Conservation (phyloP, 2,888 invertebrate genomes). For the Dryococelus australis region DNA sequence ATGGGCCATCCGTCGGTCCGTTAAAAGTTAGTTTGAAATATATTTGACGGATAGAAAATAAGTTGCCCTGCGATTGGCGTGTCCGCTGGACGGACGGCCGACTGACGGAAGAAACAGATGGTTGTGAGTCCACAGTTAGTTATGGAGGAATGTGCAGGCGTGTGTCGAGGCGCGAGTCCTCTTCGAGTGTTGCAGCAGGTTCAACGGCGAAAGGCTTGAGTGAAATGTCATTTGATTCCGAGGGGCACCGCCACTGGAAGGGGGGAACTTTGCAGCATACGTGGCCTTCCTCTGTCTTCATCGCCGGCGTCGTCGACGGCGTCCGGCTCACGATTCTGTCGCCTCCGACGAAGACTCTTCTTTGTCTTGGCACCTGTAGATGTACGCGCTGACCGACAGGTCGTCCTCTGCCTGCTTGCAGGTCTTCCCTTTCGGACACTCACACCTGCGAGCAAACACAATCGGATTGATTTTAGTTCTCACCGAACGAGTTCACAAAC, state of each 20-base stretch:
- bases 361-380: slow-evolving; percentile 62
- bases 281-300: background rate
- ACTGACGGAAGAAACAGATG: no score
- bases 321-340: background rate
- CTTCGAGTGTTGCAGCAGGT: background rate
- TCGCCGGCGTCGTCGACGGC: background rate
- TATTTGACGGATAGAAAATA: no score
- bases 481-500: no score
- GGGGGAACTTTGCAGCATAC: background rate
- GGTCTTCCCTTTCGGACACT: slow-evolving; percentile 58
- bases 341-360: background rate
- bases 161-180: no score
- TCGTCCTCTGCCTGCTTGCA: slow-evolving; percentile 66
- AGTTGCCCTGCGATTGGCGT: no score
- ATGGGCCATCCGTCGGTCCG: no score
- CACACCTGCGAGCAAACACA: slow-evolving; percentile 59
- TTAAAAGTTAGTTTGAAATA: no score
- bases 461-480: background rate
- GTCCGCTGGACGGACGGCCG: no score
- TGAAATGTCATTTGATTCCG: background rate
- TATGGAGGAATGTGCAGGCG: no score
- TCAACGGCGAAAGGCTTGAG: background rate
- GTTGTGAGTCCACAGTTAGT: no score
- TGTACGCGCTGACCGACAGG: slow-evolving; percentile 65
- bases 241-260: background rate